Conservation (phyloP, 2,113 vertebrate species). For the Lutjanus erythropterus region DNA sequence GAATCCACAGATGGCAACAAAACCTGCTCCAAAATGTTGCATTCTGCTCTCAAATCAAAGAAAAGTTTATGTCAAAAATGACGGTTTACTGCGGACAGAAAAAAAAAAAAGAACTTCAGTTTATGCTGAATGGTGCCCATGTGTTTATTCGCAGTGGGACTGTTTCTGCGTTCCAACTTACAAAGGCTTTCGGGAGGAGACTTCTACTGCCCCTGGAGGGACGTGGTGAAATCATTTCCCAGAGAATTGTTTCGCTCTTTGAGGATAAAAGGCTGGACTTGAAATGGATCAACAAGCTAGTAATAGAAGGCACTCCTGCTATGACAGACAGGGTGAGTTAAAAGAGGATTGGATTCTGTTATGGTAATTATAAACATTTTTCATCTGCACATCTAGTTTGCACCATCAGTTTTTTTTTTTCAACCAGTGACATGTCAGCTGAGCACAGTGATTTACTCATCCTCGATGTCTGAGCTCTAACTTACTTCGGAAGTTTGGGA, state of each 20-base stretch:
- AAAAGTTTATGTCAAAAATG: not conserved
- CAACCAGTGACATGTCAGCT: not conserved
- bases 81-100: not conserved
- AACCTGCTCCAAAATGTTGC: not conserved
- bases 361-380: slow-evolving; percentile 41
- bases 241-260: slow-evolving; percentile 19
- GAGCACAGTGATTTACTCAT: slow-evolving; percentile 24
- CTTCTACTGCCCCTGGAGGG: slow-evolving; percentile 16
- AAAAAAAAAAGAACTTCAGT: not conserved
- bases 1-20: slow-evolving; percentile 1
- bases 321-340: slow-evolving; percentile 9
- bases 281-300: slow-evolving; percentile 20
- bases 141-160: too few species aligned
- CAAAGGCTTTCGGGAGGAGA: slow-evolving; percentile 12
- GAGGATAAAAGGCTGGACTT: slow-evolving; percentile 24
- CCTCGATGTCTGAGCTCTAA: slow-evolving; percentile 7
- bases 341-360: slow-evolving; percentile 21
- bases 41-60: not conserved
- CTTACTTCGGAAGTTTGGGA: not conserved
- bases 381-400: slow-evolving; percentile 42
- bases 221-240: slow-evolving; percentile 29
- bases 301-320: not conserved
- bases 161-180: not conserved
- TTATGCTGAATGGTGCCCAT: not conserved
- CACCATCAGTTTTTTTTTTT: slow-evolving; percentile 25